Percentiles rank a stretch among this genome's conserved stretches.
Conservation (phyloP, 2,888 invertebrate genomes). For the Megalurothrips usitatus region DNA sequence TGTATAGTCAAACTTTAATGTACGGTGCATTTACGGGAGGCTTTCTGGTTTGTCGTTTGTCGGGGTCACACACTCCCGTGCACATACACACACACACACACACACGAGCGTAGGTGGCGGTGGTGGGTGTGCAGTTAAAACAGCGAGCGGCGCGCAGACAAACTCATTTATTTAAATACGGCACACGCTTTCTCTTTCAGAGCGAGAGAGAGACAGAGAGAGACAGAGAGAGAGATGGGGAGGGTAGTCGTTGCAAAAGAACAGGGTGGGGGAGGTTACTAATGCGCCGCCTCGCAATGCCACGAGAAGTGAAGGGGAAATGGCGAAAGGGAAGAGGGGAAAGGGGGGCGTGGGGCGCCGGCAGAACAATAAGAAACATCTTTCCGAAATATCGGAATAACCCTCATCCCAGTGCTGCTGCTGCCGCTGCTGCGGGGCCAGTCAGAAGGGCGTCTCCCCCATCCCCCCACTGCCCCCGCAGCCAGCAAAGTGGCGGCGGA, state of each 20-base stretch:
- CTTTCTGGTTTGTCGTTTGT: not conserved
- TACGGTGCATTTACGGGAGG: too few relatives aligned
- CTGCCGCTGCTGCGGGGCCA: not conserved
- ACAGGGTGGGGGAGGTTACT: not conserved
- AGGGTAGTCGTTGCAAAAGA: not conserved
- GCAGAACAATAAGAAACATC: slow-evolving; percentile 25
- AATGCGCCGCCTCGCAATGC: not conserved
- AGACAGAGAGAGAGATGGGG: not conserved
- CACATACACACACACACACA: not conserved
- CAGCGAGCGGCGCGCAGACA: not conserved
- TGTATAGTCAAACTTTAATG: too few relatives aligned
- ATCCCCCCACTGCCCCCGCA: not conserved
- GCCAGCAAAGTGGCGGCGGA: not conserved
- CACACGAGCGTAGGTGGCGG: not conserved
- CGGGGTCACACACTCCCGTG: not conserved
- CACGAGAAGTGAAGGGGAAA: not conserved
- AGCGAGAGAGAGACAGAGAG: not conserved
- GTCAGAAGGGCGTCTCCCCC: not conserved
- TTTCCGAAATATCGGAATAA: slow-evolving; percentile 17
- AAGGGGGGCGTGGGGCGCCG: not conserved
- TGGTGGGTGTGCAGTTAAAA: not conserved
- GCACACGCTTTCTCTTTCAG: not conserved
- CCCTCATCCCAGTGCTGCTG: not conserved
- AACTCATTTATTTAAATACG: not conserved
- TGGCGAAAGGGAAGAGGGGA: not conserved